Conservation (phyloP, 2,888 invertebrate genomes). For the Eilema sororculum region DNA sequence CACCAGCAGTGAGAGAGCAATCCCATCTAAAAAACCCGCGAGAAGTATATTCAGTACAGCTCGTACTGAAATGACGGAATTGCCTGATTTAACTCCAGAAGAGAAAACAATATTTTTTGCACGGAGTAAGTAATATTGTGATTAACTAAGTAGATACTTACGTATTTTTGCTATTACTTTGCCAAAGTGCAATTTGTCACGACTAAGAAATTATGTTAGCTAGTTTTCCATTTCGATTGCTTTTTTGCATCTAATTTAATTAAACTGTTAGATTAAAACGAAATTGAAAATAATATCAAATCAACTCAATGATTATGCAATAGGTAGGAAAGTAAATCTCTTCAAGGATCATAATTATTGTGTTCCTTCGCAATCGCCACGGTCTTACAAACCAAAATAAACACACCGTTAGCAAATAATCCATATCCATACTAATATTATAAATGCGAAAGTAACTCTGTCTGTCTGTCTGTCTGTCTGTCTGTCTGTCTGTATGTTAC, state of each 20-base stretch:
- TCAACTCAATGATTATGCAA: background rate
- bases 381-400: no score
- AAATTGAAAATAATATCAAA: background rate
- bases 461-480: no score
- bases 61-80: background rate
- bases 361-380: no score
- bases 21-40: background rate
- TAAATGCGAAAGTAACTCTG: no score
- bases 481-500: no score
- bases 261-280: background rate
- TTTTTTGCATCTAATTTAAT: background rate
- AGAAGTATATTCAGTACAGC: background rate
- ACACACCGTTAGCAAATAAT: no score
- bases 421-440: no score
- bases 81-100: constrained; percentile 7
- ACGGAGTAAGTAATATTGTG: constrained; percentile 13
- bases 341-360: background rate
- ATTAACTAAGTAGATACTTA: no score
- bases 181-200: no score
- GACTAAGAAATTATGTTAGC: no score
- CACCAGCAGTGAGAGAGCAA: background rate
- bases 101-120: constrained; percentile 18
- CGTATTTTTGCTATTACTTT: no score
- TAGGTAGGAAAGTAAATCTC: background rate
- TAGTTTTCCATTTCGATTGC: background rate